phyloP scores from a whole-genome alignment of 2,888 invertebrate genomes.

The Cephus pulcher region DNA sequence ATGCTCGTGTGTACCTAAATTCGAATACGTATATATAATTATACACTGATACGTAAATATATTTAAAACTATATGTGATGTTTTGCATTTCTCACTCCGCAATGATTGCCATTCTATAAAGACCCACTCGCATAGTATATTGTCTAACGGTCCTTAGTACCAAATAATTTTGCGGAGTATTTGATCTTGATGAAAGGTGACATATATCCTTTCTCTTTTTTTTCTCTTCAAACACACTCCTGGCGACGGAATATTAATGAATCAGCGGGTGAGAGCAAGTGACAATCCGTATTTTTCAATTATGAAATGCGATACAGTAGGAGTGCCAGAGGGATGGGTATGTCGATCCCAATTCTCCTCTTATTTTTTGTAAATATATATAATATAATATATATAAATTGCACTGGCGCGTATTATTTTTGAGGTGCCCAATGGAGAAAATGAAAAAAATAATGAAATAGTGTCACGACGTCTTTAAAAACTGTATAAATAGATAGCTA shows the following conservation, averaged over 20 bases:
- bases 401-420: background rate
- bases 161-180: background rate
- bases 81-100: conserved; percentile 4
- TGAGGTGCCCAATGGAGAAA: background rate
- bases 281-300: conserved; percentile 50
- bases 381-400: conserved; percentile 21
- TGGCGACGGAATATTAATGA: background rate
- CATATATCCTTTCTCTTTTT: conserved; percentile 11
- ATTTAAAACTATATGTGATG: conserved; percentile 9
- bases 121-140: background rate
- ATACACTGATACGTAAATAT: background rate
- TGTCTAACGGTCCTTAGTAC: background rate
- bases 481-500: conserved; percentile 1
- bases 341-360: background rate
- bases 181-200: background rate
- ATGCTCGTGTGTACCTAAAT: background rate
- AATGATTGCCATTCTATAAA: background rate
- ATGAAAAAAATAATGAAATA: background rate
- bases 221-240: conserved; percentile 24
- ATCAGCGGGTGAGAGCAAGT: conserved; percentile 27
- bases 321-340: background rate
- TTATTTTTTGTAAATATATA: conserved; percentile 26
- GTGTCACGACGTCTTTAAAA: background rate
- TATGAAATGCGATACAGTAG: conserved; percentile 9
- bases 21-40: background rate